These are phyloP conservation scores for Actenoides hombroni DNA, from an alignment of 2,113 vertebrate genomes.

Conservation along the genomic window DNA sequence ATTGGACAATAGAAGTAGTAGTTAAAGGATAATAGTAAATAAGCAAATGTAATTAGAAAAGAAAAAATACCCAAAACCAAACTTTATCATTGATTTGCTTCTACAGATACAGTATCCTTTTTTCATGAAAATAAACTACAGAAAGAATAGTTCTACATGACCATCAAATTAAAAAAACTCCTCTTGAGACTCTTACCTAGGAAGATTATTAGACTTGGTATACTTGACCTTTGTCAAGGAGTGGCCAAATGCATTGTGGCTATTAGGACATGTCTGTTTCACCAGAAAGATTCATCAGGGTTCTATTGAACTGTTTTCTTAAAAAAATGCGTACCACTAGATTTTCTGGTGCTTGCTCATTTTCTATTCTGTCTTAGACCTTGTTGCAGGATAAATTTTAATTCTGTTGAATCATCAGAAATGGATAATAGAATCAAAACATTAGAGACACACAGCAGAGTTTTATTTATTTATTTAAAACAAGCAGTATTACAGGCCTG, in stretches of 20 bases:
- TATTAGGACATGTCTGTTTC: background rate
- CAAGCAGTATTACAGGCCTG: background rate
- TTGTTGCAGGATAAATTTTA: background rate
- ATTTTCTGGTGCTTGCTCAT: background rate
- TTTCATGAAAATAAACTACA: background rate
- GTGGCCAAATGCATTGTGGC: background rate
- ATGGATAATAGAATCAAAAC: background rate
- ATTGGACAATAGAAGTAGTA: background rate
- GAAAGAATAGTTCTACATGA: background rate
- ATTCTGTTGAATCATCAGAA: background rate
- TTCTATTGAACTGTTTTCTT: background rate
- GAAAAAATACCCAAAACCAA: background rate
- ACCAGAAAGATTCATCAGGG: background rate
- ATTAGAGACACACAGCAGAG: background rate
- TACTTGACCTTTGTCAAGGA: background rate
- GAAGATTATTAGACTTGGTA: background rate
- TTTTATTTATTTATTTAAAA: background rate
- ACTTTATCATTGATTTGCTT: no score
- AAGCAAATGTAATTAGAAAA: background rate
- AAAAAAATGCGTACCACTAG: background rate
- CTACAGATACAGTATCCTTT: background rate
- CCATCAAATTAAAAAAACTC: background rate
- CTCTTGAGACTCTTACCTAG: background rate
- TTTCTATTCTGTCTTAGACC: background rate
- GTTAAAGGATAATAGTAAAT: background rate